Conservation (phyloP, 2,113 vertebrate species). For the Scalopus aquaticus region DNA sequence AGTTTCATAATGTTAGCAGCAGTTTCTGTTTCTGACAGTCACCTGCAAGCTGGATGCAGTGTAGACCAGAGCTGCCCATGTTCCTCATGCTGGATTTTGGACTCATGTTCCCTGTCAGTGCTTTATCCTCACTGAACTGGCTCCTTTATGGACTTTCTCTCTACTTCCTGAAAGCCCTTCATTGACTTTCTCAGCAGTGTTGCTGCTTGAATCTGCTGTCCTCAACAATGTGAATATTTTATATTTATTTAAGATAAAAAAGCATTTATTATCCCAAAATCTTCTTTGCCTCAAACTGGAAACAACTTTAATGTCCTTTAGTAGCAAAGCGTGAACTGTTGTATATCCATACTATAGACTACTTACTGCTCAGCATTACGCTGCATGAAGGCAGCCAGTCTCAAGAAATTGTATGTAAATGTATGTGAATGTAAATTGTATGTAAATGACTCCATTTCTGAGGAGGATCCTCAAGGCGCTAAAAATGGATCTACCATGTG, state of each 20-base stretch:
- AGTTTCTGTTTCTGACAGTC: background rate
- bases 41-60: background rate
- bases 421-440: no score
- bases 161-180: background rate
- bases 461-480: no score
- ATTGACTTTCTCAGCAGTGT: background rate
- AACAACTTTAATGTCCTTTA: background rate
- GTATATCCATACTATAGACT: no score
- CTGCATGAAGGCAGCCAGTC: background rate
- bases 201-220: background rate
- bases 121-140: no score
- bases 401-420: background rate
- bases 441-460: no score
- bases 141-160: background rate
- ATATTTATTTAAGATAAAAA: background rate
- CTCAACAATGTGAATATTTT: background rate
- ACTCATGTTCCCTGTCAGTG: background rate
- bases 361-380: background rate
- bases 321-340: background rate
- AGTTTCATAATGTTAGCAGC: no score
- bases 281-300: background rate
- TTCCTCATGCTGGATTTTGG: background rate
- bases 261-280: background rate
- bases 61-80: fast-evolving
- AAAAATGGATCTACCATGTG: no score